phyloP scores from a whole-genome alignment of 1,140 invertebrate genomes.

The Drosophila chauvacae region DNA sequence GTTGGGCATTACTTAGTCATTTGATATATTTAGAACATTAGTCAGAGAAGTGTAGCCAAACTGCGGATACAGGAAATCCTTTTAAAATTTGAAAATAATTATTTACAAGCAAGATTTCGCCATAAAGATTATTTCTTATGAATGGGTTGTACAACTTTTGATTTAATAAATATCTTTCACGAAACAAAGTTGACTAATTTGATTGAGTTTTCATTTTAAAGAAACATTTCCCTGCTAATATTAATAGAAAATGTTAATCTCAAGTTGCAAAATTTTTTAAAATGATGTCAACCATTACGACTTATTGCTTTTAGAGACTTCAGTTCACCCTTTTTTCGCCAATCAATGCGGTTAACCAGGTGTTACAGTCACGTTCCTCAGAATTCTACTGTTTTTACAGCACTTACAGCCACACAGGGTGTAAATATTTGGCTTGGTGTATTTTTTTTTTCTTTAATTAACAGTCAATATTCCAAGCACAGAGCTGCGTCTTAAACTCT shows the following conservation, averaged over 20 bases:
- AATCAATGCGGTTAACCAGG: slow-evolving; percentile 18
- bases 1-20: slow-evolving; percentile 30
- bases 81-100: neutral
- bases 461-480: slow-evolving; percentile 58
- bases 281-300: neutral
- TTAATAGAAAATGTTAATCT: no score
- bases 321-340: neutral
- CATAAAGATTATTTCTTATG: neutral
- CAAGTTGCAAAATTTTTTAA: neutral
- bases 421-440: slow-evolving; percentile 55
- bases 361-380: slow-evolving; percentile 32
- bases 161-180: neutral
- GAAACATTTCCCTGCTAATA: neutral
- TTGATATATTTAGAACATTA: slow-evolving; percentile 12
- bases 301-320: neutral
- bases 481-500: slow-evolving; percentile 7
- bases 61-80: slow-evolving; percentile 20
- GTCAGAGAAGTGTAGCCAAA: neutral
- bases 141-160: neutral
- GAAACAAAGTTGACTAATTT: neutral
- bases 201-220: no score
- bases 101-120: neutral
- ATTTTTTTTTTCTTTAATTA: slow-evolving; percentile 63
- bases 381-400: slow-evolving; percentile 37
- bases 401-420: slow-evolving; percentile 42